Evolutionary conservation across 1,140 invertebrate genomes (phyloP).

Genomic region (Pseudachorutes palmiensis): DNA sequence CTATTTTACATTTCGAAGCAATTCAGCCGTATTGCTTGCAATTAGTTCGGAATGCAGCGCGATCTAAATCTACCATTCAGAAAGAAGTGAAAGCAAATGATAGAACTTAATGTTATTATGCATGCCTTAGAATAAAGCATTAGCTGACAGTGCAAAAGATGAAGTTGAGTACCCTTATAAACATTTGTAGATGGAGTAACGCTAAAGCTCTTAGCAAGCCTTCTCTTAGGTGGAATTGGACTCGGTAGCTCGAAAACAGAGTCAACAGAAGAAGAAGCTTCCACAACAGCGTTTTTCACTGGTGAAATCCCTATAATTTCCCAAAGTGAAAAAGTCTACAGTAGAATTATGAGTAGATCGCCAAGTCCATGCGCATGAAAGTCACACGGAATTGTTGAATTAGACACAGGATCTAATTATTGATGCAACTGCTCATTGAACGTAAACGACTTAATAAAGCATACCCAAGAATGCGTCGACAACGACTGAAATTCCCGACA

Average conservation of each 20-base stretch:
- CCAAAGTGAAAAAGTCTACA: constrained; percentile 7
- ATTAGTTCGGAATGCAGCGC: too few relatives aligned
- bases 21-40: too few relatives aligned
- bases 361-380: constrained; percentile 18
- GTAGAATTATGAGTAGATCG: constrained; percentile 8
- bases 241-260: constrained; percentile 14
- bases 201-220: constrained; percentile 81
- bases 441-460: constrained; percentile 6
- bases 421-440: constrained; percentile 7
- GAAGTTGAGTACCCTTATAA: constrained; percentile 33
- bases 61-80: too few relatives aligned
- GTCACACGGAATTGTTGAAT: too few relatives aligned
- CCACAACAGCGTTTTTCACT: not conserved
- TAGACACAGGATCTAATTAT: too few relatives aligned
- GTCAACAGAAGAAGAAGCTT: not conserved
- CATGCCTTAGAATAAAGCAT: too few relatives aligned
- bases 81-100: too few relatives aligned
- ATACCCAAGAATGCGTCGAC: constrained; percentile 92
- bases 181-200: constrained; percentile 55
- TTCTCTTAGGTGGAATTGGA: constrained; percentile 58
- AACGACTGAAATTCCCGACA: constrained; percentile 82
- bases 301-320: not conserved
- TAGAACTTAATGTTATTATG: too few relatives aligned
- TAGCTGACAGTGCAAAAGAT: constrained; percentile 11
- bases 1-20: too few relatives aligned